Evolutionary conservation across 2,797 vertebrate species (phyloP).

Genomic region (Ctenochaetus hawaiiensis): DNA sequence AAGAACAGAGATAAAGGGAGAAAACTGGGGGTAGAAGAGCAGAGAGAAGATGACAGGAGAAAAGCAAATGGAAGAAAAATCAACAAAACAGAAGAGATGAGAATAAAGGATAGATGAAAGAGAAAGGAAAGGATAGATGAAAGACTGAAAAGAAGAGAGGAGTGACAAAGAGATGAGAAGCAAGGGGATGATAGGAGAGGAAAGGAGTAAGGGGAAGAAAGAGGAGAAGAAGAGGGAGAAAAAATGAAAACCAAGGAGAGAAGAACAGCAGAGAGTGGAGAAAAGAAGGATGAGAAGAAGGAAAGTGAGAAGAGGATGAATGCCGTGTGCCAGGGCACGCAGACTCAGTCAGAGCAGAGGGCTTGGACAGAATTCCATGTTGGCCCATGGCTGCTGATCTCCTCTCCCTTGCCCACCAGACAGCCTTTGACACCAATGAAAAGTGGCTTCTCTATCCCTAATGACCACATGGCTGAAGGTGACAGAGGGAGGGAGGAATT

Average conservation of each 20-base stretch:
- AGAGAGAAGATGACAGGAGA: too few species aligned
- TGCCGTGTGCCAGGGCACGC: constrained; percentile 35
- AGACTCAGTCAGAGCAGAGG: constrained; percentile 47
- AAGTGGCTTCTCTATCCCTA: constrained; percentile 81
- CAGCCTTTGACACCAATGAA: constrained; percentile 80
- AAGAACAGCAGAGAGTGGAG: neutral
- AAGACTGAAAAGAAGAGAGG: neutral
- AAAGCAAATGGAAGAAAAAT: too few species aligned
- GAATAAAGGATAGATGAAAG: too few species aligned
- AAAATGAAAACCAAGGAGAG: neutral
- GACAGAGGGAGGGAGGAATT: constrained; percentile 28
- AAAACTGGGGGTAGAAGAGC: too few species aligned
- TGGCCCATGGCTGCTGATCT: constrained; percentile 68
- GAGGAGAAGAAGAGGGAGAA: too few species aligned
- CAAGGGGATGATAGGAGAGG: too few species aligned
- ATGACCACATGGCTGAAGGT: constrained; percentile 84
- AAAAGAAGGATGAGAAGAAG: too few species aligned
- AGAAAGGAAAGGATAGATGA: too few species aligned
- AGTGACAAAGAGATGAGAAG: neutral
- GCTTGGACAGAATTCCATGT: constrained; percentile 64
- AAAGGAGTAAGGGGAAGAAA: neutral
- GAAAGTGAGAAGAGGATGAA: neutral
- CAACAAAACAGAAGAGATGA: too few species aligned
- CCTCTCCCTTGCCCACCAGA: constrained; percentile 69
- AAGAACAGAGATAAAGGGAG: too few species aligned